Conservation (phyloP, 2,113 vertebrate genomes). For the Misgurnus mizolepis region DNA sequence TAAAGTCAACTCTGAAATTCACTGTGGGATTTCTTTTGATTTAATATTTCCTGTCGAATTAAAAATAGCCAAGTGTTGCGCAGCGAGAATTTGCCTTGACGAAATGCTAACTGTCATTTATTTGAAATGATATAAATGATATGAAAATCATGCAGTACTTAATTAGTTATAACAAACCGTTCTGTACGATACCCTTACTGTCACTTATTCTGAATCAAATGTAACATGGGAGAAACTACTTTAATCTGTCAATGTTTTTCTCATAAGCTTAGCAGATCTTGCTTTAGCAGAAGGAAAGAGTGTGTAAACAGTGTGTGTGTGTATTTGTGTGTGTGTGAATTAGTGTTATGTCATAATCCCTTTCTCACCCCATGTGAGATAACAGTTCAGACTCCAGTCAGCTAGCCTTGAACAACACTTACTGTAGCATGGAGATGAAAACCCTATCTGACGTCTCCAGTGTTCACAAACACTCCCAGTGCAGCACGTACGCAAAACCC, state of each 20-base stretch:
- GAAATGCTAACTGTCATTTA: too few species aligned
- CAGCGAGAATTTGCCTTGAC: too few species aligned
- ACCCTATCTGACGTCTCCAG: constrained; percentile 13
- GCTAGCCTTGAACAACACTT: neutral
- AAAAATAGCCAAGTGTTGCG: neutral
- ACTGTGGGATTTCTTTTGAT: neutral
- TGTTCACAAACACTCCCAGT: neutral
- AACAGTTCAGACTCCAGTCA: constrained; percentile 22
- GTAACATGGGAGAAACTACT: too few species aligned
- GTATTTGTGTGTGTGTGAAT: neutral
- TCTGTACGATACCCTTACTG: neutral
- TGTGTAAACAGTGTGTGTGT: too few species aligned
- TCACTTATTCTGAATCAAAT: neutral
- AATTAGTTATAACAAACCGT: neutral
- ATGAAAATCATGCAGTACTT: neutral
- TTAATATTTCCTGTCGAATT: neutral
- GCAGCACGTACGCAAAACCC: neutral
- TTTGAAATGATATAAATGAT: neutral
- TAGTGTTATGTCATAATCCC: constrained; percentile 19
- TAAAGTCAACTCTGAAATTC: neutral
- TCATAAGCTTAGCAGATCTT: neutral
- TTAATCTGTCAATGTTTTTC: neutral
- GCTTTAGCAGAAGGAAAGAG: neutral
- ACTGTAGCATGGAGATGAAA: constrained; percentile 18
- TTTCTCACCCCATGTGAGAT: constrained; percentile 33